These are phyloP conservation scores for Microplitis deprimator DNA, from an alignment of 2,888 invertebrate species.

Conservation along the genomic window DNA sequence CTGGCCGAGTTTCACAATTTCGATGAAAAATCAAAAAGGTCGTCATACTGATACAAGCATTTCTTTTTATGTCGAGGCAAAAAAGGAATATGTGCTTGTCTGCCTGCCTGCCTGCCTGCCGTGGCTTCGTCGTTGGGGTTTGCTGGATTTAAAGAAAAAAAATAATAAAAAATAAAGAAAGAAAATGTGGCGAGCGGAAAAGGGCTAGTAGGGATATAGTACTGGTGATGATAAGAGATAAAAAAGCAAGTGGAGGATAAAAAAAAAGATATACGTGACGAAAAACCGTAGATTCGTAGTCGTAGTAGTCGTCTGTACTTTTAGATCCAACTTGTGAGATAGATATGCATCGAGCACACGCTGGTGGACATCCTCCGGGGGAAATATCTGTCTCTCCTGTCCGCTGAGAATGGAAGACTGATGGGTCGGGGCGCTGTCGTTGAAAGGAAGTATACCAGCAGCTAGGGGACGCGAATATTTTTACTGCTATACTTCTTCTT, in stretches of 20 bases:
- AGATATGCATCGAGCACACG: slow-evolving; percentile 30
- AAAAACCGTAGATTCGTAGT: slow-evolving; percentile 13
- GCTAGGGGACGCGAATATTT: not conserved
- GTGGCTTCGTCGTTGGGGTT: too few relatives aligned
- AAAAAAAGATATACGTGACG: slow-evolving; percentile 10
- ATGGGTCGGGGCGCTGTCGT: slow-evolving; percentile 33
- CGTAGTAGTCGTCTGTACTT: not conserved
- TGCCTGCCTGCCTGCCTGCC: not conserved
- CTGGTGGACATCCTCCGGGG: slow-evolving; percentile 41
- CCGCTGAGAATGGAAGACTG: slow-evolving; percentile 42
- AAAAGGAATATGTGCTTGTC: not conserved
- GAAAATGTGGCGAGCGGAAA: not conserved
- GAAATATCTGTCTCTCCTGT: slow-evolving; percentile 43
- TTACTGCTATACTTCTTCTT: not conserved
- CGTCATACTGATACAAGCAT: slow-evolving; percentile 17
- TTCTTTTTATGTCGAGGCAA: slow-evolving; percentile 8
- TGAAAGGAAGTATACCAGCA: slow-evolving; percentile 16
- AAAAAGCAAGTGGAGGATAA: not conserved
- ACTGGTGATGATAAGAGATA: not conserved
- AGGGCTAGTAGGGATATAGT: not conserved
- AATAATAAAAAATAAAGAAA: not conserved
- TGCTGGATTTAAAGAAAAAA: not conserved
- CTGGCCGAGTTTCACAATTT: slow-evolving; percentile 44
- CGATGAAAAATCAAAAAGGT: slow-evolving; percentile 40
- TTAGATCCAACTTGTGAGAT: not conserved